phyloP scores from a whole-genome alignment of 1,140 invertebrate species.

The Ceratina calcarata region DNA sequence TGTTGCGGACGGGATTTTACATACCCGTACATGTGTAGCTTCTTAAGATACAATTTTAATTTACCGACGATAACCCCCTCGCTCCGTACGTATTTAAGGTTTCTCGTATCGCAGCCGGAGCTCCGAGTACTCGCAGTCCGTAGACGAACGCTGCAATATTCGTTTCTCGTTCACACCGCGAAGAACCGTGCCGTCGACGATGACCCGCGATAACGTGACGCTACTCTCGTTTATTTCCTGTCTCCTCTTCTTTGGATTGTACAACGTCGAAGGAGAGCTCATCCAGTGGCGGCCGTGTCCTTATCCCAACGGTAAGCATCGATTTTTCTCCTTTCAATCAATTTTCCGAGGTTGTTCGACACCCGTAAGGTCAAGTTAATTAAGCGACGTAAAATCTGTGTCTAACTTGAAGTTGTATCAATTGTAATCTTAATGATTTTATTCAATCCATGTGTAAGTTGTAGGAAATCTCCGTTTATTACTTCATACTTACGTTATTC shows the following conservation, averaged over 20 bases:
- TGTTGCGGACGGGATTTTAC: too few species aligned
- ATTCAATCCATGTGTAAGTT: too few species aligned
- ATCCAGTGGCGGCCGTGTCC: slow-evolving; percentile 57
- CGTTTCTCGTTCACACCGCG: slow-evolving; percentile 69
- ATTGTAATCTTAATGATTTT: too few species aligned
- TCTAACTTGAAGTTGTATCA: too few species aligned
- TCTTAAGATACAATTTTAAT: slow-evolving; percentile 70
- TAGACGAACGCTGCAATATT: too few species aligned
- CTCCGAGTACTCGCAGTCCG: slow-evolving; percentile 47
- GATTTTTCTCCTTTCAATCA: background rate
- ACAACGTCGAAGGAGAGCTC: slow-evolving; percentile 58
- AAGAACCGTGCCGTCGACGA: slow-evolving; percentile 63
- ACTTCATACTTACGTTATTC: too few species aligned
- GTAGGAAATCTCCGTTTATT: too few species aligned
- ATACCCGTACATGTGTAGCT: slow-evolving; percentile 7
- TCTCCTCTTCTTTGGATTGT: slow-evolving; percentile 55
- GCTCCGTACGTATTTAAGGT: slow-evolving; percentile 48
- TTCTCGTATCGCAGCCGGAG: too few species aligned
- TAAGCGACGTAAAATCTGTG: too few species aligned
- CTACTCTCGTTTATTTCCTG: slow-evolving; percentile 55
- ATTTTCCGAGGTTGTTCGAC: too few species aligned
- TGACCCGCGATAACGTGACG: slow-evolving; percentile 66
- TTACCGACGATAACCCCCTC: slow-evolving; percentile 70
- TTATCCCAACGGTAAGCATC: slow-evolving; percentile 62
- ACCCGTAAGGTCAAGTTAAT: too few species aligned